These are phyloP conservation scores for Drosophila equinoxialis DNA, from an alignment of 1,140 invertebrate genomes.

Conservation along the genomic window DNA sequence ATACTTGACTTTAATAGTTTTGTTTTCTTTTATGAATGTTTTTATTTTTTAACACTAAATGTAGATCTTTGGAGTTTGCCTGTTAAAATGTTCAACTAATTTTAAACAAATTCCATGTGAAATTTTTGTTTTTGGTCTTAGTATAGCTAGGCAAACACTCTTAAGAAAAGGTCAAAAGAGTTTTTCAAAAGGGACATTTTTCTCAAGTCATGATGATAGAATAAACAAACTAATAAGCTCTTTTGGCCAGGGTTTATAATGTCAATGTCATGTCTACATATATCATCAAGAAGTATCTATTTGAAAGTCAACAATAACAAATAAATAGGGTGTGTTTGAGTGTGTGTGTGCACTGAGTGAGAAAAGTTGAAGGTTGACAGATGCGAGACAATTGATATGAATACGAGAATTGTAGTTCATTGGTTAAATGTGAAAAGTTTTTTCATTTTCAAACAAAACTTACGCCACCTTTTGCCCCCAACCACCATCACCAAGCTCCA, in stretches of 20 bases:
- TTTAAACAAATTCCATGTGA: slow-evolving; percentile 5
- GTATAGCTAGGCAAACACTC: not conserved
- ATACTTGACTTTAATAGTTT: slow-evolving; percentile 1
- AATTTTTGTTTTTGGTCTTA: not conserved
- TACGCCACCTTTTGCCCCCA: not conserved
- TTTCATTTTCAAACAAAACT: not conserved
- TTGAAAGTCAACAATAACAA: not conserved
- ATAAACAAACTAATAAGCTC: not conserved
- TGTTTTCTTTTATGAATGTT: not conserved
- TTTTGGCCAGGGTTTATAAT: not conserved
- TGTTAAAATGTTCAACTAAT: slow-evolving; percentile 32
- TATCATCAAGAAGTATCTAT: not conserved
- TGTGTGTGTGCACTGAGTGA: slow-evolving; percentile 5
- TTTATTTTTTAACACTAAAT: slow-evolving; percentile 2
- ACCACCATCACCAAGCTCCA: not conserved
- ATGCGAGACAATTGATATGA: not conserved
- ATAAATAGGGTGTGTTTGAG: not conserved
- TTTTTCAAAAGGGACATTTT: no score
- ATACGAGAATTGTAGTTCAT: not conserved
- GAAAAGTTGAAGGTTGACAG: slow-evolving; percentile 9
- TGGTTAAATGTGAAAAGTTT: not conserved
- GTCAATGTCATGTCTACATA: not conserved
- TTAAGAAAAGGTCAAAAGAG: not conserved
- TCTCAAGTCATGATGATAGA: no score
- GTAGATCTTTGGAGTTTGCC: slow-evolving; percentile 40